Evolutionary conservation across 1,140 invertebrate genomes (phyloP).

Genomic region (Drosophila obscura): DNA sequence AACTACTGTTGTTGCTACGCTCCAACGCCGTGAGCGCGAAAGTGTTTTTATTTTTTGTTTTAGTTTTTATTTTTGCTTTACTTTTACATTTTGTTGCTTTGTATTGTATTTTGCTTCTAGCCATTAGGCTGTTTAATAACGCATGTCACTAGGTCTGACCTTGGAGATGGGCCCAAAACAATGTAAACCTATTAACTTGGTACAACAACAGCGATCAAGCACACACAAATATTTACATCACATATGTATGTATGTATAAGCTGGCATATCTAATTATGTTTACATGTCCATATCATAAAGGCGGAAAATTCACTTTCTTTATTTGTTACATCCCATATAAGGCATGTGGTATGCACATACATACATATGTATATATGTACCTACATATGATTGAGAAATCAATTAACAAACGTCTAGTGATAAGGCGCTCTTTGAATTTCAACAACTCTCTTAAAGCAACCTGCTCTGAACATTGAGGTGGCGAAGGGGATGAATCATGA

Average conservation of each 20-base stretch:
- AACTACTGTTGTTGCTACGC: slow-evolving; percentile 44
- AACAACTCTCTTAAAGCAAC: too few relatives aligned
- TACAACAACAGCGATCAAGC: neutral
- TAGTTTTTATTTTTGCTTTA: slow-evolving; percentile 15
- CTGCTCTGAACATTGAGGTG: too few relatives aligned
- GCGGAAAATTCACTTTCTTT: slow-evolving; percentile 38
- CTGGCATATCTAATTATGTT: slow-evolving; percentile 51
- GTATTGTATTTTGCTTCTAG: slow-evolving; percentile 29
- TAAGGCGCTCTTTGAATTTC: too few relatives aligned
- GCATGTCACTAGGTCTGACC: slow-evolving; percentile 58
- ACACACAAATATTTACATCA: slow-evolving; percentile 6
- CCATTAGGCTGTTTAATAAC: slow-evolving; percentile 67
- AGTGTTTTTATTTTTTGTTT: slow-evolving; percentile 53
- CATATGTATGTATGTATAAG: slow-evolving; percentile 10
- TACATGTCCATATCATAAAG: slow-evolving; percentile 12
- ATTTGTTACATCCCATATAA: slow-evolving; percentile 8
- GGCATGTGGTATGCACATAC: slow-evolving; percentile 1
- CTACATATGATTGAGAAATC: neutral
- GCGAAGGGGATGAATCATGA: too few relatives aligned
- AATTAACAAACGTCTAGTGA: too few relatives aligned
- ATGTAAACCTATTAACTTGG: slow-evolving; percentile 8
- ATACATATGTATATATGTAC: neutral
- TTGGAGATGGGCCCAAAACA: slow-evolving; percentile 56
- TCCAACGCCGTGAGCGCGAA: slow-evolving; percentile 57
- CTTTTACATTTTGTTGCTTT: slow-evolving; percentile 15